A percentile compares a stretch with the other conserved stretches of the same genome.
phyloP scores from a whole-genome alignment of 1,140 invertebrate genomes.

The Babylonia areolata region DNA sequence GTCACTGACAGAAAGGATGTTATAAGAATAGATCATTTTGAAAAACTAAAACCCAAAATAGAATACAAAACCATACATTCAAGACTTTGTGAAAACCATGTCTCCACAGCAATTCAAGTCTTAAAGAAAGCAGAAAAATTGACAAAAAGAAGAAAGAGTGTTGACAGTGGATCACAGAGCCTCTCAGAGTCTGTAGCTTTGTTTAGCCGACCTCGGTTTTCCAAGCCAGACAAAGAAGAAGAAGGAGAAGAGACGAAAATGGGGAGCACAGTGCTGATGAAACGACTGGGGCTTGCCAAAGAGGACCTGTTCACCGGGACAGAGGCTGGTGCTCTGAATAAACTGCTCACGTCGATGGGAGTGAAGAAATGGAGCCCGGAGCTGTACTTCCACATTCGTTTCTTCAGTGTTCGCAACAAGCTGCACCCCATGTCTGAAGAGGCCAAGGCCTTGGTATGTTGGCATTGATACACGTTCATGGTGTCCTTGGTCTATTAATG shows the following conservation, averaged over 20 bases:
- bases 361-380: background rate
- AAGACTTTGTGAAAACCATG: background rate
- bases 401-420: slow-evolving; percentile 3
- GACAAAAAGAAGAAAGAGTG: background rate
- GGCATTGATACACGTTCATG: background rate
- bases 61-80: background rate
- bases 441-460: slow-evolving; percentile 16
- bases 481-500: background rate
- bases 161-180: background rate
- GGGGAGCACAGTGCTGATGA: background rate
- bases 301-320: background rate
- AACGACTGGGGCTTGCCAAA: background rate
- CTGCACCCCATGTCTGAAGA: background rate
- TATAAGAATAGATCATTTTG: no score
- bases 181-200: background rate
- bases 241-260: background rate
- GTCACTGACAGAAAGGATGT: no score
- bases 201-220: background rate
- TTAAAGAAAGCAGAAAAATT: background rate
- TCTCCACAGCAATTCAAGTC: background rate
- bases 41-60: no score
- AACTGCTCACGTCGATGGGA: background rate
- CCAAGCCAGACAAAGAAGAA: background rate
- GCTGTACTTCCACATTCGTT: slow-evolving; percentile 20
- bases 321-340: background rate